phyloP scores from a whole-genome alignment of 2,113 vertebrate species.

The Pitta sordida region DNA sequence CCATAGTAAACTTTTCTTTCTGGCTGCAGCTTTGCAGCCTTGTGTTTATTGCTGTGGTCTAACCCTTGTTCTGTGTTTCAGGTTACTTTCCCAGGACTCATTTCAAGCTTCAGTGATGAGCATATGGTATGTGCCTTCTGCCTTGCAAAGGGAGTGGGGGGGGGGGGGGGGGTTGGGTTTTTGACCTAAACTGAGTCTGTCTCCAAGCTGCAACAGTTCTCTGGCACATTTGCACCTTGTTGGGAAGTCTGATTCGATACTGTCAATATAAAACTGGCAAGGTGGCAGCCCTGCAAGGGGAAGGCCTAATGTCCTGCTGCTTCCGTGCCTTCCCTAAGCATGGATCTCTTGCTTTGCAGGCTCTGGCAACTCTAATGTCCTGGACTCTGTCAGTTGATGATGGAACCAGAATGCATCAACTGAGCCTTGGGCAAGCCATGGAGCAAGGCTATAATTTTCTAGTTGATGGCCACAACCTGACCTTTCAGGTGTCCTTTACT shows the following conservation, averaged over 20 bases:
- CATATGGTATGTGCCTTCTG: slow-evolving; percentile 42
- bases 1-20: rapidly evolving
- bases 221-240: background rate
- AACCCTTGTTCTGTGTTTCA: slow-evolving; percentile 17
- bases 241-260: background rate
- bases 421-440: slow-evolving; percentile 50
- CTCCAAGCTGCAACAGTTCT: background rate
- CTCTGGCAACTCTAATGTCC: background rate
- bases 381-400: slow-evolving; percentile 64
- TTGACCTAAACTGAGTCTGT: background rate
- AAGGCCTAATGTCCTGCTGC: background rate
- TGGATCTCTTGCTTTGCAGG: background rate
- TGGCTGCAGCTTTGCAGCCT: background rate
- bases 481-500: slow-evolving; percentile 46
- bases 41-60: background rate
- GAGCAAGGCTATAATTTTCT: slow-evolving; percentile 61
- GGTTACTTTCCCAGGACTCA: slow-evolving; percentile 55
- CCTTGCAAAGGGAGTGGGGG: background rate
- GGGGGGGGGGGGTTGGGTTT: rapidly evolving
- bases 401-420: background rate
- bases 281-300: background rate
- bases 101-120: slow-evolving; percentile 29
- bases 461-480: slow-evolving; percentile 6
- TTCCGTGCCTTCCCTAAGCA: background rate
- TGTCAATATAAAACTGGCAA: background rate